phyloP scores from a whole-genome alignment of 1,140 invertebrate genomes.

The Drosophila sp. region DNA sequence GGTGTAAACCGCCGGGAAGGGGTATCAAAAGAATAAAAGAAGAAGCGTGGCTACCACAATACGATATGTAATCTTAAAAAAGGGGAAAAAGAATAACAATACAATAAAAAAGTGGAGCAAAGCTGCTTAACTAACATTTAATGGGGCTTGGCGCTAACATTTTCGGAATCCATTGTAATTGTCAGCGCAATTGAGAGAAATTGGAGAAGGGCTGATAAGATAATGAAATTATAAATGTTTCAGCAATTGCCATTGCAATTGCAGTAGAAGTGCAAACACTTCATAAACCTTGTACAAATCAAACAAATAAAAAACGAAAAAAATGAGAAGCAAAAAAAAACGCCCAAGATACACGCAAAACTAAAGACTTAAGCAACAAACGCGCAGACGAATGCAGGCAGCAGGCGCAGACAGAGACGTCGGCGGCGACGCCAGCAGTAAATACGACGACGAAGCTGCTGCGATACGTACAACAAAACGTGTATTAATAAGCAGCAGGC shows the following conservation, averaged over 20 bases:
- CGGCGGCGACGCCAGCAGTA: constrained; percentile 15
- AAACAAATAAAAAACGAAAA: constrained; percentile 27
- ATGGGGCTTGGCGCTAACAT: constrained; percentile 74
- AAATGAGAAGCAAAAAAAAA: constrained; percentile 23
- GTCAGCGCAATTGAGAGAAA: constrained; percentile 32
- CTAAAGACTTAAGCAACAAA: constrained; percentile 83
- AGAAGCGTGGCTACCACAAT: constrained; percentile 46
- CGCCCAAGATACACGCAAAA: constrained; percentile 53
- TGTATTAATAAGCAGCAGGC: constrained; percentile 80
- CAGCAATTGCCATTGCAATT: constrained; percentile 32
- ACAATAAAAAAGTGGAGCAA: constrained; percentile 54
- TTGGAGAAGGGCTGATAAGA: constrained; percentile 7
- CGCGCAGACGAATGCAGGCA: constrained; percentile 51
- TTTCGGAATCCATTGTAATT: constrained; percentile 60
- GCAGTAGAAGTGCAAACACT: constrained; percentile 38
- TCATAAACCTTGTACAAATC: constrained; percentile 42
- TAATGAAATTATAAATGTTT: constrained; percentile 29
- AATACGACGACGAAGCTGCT: constrained; percentile 24
- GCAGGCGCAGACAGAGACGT: constrained; percentile 15
- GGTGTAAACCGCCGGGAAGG: constrained; percentile 61
- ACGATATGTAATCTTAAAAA: constrained; percentile 21
- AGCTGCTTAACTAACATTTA: constrained; percentile 68
- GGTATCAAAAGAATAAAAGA: constrained; percentile 27
- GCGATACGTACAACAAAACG: constrained; percentile 63
- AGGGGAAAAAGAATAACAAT: neutral